These are phyloP conservation scores for Diarsia rubi DNA, from an alignment of 2,888 invertebrate species.

Conservation along the genomic window DNA sequence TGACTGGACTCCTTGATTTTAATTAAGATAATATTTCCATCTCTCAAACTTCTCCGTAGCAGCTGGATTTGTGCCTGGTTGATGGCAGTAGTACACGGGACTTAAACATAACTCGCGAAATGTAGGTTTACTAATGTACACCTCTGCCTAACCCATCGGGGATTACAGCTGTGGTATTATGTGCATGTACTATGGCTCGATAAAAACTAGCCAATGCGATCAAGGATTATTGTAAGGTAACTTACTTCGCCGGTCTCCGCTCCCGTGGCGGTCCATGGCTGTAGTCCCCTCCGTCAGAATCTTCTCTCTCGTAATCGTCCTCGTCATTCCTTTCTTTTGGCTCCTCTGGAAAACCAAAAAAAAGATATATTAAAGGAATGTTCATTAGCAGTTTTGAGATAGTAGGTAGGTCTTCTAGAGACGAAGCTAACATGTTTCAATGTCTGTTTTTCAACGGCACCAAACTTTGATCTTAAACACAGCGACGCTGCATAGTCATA, in stretches of 20 bases:
- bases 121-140: too few species aligned
- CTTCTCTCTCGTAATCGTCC: conserved; percentile 87
- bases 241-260: conserved; percentile 82
- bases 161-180: too few species aligned
- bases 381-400: neutral
- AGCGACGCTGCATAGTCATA: too few species aligned
- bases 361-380: neutral
- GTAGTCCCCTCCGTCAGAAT: conserved; percentile 89
- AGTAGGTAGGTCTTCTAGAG: neutral
- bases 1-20: too few species aligned
- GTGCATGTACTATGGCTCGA: too few species aligned
- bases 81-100: too few species aligned
- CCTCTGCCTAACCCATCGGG: too few species aligned
- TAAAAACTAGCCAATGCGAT: neutral
- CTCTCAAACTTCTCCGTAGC: too few species aligned
- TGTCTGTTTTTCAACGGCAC: neutral
- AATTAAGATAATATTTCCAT: too few species aligned
- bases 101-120: too few species aligned
- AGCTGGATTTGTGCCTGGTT: too few species aligned
- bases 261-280: conserved; percentile 69
- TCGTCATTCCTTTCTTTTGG: conserved; percentile 85
- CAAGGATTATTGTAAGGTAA: neutral
- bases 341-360: conserved; percentile 78
- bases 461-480: neutral
- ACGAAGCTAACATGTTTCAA: neutral